Evolutionary conservation across 2,113 vertebrate genomes (phyloP), one percentile per base, ranked within the genome.

Genomic region (Ciconia boyciana): DNA sequence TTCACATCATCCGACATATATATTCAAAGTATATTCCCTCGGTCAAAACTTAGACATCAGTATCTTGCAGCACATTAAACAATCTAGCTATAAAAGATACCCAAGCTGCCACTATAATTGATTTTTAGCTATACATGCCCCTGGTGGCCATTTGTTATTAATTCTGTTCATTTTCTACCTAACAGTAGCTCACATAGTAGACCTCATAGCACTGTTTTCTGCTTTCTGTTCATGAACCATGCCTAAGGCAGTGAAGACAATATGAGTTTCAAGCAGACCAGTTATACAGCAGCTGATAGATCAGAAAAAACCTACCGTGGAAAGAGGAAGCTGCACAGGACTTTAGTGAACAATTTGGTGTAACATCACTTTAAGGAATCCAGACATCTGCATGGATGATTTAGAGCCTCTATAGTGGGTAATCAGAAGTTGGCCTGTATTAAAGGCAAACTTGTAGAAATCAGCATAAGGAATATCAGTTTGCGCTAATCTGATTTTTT

Each of bases 1-100:
- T 87, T 87, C 15, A 2, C 9, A 17, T 55, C 5, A 52, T 48
- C 28, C 0, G 0, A 9, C 19, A 16, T 48, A n/a, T 2, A 6
- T 31, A 36, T 69, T 76, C 9, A 15, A 46, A 68, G 9, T 15
- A 13, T 60, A 16, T 72, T 80, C 22, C 16, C 49, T 76, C 66
- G 55, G 28, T 86, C 18, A 41, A 74, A 90, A n/a, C 11, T 65
- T 69, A 68, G 48, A 21, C n/a, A n/a, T 82, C 46, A n/a, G 22
- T 28, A 31, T 46, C 29, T 46, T 76, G 48, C 54, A 87, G 22
- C 32, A 71, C 31, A 19, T 71, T 71, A 58, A 85, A 62, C 32
- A 41, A 26, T 34, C 8, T 51, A 64, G 32, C 58, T 82, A 7
- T 77, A 39, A 84, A 69, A 62, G 55, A 16, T 41, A 52, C 4